These are phyloP conservation scores for Antedon mediterranea DNA, from an alignment of 53 echinoderm and acorn worm genomes.

Conservation along the genomic window DNA sequence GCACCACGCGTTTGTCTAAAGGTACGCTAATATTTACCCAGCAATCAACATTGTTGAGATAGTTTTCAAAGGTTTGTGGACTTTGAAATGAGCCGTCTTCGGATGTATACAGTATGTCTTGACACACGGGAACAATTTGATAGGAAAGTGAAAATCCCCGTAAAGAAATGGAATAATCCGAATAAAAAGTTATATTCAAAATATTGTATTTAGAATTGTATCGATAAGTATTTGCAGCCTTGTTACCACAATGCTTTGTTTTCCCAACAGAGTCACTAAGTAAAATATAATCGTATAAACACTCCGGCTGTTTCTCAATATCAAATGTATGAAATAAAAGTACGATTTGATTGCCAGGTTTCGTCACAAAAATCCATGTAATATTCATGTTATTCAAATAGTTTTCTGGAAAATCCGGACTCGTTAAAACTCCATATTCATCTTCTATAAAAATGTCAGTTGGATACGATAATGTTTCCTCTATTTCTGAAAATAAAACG, in stretches of 20 bases:
- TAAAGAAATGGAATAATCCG: not conserved
- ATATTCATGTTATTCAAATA: not conserved
- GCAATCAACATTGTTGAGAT: not conserved
- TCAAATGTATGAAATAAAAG: not conserved
- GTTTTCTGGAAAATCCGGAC: not conserved
- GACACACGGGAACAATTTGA: not conserved
- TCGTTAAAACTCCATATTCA: not conserved
- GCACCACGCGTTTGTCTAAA: not conserved
- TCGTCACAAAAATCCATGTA: not conserved
- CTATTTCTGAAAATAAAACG: not conserved
- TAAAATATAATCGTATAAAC: not conserved
- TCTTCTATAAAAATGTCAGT: not conserved
- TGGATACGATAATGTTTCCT: not conserved
- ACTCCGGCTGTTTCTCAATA: not conserved
- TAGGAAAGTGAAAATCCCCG: not conserved
- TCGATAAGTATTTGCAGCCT: not conserved
- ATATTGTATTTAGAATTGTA: not conserved
- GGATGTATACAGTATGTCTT: not conserved
- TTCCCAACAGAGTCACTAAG: not conserved
- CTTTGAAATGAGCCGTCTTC: not conserved
- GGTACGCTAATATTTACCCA: not conserved
- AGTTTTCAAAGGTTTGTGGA: not conserved
- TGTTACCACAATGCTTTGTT: not conserved
- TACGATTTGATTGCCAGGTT: not conserved
- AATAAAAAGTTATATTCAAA: not conserved